Base-by-base conservation (phyloP, 2,797 vertebrate species). In the Lates japonicus region DNA sequence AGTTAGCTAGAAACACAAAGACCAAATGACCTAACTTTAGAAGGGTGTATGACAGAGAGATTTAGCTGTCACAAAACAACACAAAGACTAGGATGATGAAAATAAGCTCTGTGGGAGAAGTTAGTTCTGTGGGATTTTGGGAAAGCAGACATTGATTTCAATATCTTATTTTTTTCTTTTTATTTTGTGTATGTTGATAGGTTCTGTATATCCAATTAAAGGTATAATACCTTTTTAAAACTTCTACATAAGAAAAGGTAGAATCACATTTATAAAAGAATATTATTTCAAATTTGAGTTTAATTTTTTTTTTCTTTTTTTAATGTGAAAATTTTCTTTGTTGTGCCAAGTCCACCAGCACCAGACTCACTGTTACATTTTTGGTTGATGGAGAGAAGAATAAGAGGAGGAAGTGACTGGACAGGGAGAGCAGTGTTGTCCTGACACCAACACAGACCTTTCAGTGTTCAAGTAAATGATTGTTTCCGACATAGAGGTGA, bases 391-490 rank as follows among this genome's bases (percentile, higher is more conserved):
- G 46, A 81, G 76, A 78, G 74, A 88, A 79, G 77, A 87, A 87
- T 81, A 69, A 73, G 70, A 49, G 63, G 72, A 86, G 85, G 82
- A 92, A 83, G 78, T 78, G 63, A 84, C 65, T 73, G 72, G 76
- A 86, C 83, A 84, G 86, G 73, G 55, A 80, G 76, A 84, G 52
- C 78, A 77, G 86, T 94, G 95, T 94, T 94, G 93, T 74, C 69
- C 65, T 82, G 86, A 89, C 91, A 92, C 83, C 86, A 58, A 67
- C 70, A 39, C 81, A 84, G 87, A 92, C 90, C 88, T 90, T 90
- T 90, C 71, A 76, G 88, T 91, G 86, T 92, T 88, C 59, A 85
- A 83, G 87, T 92, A 91, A 93, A 90, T 90, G 90, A 92, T 89
- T 86, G 90, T 87, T 92, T 94, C 91, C 85, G 87, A 93, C 91